Conservation (phyloP, 2,888 invertebrate genomes). For the Julus scandinavius region DNA sequence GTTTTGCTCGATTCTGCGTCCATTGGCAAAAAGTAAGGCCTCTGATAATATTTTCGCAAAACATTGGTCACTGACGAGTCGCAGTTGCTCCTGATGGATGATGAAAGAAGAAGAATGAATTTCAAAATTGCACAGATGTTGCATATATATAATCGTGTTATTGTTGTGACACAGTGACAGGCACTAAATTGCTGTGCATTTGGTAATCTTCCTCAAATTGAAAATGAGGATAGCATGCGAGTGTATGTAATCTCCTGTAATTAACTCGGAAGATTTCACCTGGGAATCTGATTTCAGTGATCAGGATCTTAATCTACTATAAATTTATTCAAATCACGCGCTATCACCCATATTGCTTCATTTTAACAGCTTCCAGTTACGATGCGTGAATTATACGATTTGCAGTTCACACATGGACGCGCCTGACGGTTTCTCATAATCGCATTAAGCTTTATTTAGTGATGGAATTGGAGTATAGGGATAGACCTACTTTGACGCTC, state of each 20-base stretch:
- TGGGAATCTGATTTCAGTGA: no score
- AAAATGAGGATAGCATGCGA: no score
- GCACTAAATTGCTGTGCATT: background rate
- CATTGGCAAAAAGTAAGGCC: conserved; percentile 89
- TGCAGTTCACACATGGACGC: background rate
- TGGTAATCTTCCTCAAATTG: no score
- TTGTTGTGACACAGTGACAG: background rate
- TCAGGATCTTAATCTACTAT: no score
- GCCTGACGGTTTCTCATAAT: background rate
- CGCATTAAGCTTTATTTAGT: background rate
- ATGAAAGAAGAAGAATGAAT: conserved; percentile 44
- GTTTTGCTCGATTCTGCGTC: conserved; percentile 88
- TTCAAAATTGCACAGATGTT: background rate
- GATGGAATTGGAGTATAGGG: background rate
- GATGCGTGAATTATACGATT: background rate
- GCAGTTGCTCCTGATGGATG: conserved; percentile 84
- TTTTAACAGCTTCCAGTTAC: no score
- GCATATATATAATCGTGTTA: background rate
- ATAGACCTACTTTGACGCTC: background rate
- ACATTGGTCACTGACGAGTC: conserved; percentile 82
- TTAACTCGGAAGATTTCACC: no score
- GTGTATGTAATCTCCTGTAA: no score
- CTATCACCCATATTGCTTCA: no score
- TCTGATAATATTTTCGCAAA: conserved; percentile 79
- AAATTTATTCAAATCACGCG: no score